A percentile compares a stretch with the other conserved stretches of the same genome.
Evolutionary conservation across 2,797 vertebrate species (phyloP).

Genomic region (Microtus californicus): DNA sequence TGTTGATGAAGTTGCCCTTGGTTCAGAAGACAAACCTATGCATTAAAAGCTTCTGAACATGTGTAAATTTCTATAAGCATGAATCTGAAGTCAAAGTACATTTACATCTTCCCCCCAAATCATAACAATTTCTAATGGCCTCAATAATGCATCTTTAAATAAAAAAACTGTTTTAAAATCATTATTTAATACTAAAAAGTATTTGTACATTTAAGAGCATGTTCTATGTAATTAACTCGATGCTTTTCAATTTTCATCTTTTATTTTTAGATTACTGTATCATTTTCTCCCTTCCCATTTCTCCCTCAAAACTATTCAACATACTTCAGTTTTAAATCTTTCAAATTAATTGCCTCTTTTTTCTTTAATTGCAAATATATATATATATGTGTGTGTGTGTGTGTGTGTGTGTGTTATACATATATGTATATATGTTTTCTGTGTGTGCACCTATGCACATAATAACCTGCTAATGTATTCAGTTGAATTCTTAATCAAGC

Average conservation of each 20-base stretch:
- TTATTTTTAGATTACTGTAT: not conserved
- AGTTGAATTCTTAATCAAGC: constrained; percentile 53
- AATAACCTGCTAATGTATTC: not conserved
- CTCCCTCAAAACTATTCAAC: not conserved
- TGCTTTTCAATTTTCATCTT: not conserved
- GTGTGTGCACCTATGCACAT: not conserved
- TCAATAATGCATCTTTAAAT: constrained; percentile 16
- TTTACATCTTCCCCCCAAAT: not conserved
- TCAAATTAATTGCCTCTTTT: not conserved
- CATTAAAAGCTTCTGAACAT: constrained; percentile 23
- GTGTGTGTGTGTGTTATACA: too few species aligned
- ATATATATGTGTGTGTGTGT: not conserved
- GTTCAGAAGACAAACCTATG: not conserved
- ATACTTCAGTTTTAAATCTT: not conserved
- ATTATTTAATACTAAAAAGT: constrained; percentile 19
- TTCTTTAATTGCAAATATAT: not conserved
- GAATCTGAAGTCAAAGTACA: not conserved
- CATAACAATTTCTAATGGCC: not conserved
- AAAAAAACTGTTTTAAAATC: not conserved
- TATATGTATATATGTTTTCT: not conserved
- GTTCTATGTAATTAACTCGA: not conserved
- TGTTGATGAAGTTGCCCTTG: constrained; percentile 20
- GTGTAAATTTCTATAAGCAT: constrained; percentile 40
- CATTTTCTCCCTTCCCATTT: not conserved
- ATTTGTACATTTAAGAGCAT: not conserved